Evolutionary conservation across 2,888 invertebrate genomes (phyloP).

Genomic region (Drosophila neutralis): DNA sequence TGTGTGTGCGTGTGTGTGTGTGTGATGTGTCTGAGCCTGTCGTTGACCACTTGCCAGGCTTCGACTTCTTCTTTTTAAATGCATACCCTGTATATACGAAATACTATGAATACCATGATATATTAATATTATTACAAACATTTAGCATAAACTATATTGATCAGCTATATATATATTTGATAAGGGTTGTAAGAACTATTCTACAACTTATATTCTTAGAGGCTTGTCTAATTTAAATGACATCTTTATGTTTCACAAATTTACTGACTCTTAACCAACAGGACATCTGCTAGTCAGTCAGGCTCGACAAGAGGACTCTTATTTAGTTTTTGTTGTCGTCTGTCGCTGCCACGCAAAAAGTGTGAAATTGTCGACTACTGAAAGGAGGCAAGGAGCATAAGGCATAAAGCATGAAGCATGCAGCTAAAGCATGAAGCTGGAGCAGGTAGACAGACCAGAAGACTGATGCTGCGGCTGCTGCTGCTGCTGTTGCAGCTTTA

Average conservation of each 20-base stretch:
- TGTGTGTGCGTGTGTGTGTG: slow-evolving; percentile 8
- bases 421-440: slow-evolving; percentile 15
- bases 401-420: slow-evolving; percentile 3
- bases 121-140: not conserved
- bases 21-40: slow-evolving; percentile 38
- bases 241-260: not conserved
- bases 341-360: slow-evolving; percentile 73
- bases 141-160: not conserved
- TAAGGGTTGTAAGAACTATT: not conserved
- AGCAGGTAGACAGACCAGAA: slow-evolving; percentile 39
- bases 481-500: slow-evolving; percentile 66
- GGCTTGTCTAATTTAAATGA: not conserved
- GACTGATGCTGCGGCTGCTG: slow-evolving; percentile 19
- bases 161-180: too few relatives aligned
- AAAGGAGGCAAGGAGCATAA: slow-evolving; percentile 32
- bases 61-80: not conserved
- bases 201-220: not conserved
- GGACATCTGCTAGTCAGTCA: not conserved
- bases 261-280: too few relatives aligned
- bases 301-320: not conserved
- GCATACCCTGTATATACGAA: not conserved
- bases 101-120: not conserved
- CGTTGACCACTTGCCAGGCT: slow-evolving; percentile 37
- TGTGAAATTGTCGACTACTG: slow-evolving; percentile 79
- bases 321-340: slow-evolving; percentile 46